Evolutionary conservation across 1,140 invertebrate genomes (phyloP), one percentile per base, ranked within the genome.

Genomic region (Chrysomallon squamiferum): DNA sequence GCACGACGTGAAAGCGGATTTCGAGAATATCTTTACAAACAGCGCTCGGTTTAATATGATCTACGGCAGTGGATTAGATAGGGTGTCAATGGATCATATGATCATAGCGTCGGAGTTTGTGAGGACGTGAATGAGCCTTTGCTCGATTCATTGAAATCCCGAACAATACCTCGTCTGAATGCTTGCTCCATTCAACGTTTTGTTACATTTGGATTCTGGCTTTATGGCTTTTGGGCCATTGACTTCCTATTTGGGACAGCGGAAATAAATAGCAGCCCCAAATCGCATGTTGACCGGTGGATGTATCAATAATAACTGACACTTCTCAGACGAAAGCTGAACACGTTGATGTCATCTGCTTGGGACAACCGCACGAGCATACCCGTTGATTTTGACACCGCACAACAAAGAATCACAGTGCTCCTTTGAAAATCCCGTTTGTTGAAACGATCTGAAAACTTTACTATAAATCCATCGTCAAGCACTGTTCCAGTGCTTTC

Each of bases 261-360:
- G 58, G 58, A 59, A 59, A 59, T 59, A 59, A 59, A 59, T 59
- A 59, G 41, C 58, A n/a, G 38, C 38, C 38, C 30, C 38, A 11
- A 38, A 18, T 43, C 58, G 58, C 38, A 43, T 35, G 41, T 59
- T 59, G 33, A 38, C 22, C 33, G 52, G 52, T 30, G 50, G 29
- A 54, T 54, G 50, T 54, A 54, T 54, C 50, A 54, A 27, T 54
- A 27, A 54, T 54, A 27, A 54, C 25, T 15, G 50, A 11, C 50
- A 30, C 22, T 15, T 38, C 35, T 38, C 35, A 38, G 35, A 38
- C 35, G 35, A 38, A 38, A 38, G 35, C 35, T 38, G 35, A 38
- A 38, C 6, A 38, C 35, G 35, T 38, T 15, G 35, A 38, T 7
- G 35, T 38, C 35, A 15, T 38, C 35, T 38, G 35, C 35, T 38